A percentile compares a stretch with the other conserved stretches of the same genome.
These are phyloP conservation scores for Lagenorhynchus albirostris DNA, from an alignment of 2,113 vertebrate species.

Conservation along the genomic window DNA sequence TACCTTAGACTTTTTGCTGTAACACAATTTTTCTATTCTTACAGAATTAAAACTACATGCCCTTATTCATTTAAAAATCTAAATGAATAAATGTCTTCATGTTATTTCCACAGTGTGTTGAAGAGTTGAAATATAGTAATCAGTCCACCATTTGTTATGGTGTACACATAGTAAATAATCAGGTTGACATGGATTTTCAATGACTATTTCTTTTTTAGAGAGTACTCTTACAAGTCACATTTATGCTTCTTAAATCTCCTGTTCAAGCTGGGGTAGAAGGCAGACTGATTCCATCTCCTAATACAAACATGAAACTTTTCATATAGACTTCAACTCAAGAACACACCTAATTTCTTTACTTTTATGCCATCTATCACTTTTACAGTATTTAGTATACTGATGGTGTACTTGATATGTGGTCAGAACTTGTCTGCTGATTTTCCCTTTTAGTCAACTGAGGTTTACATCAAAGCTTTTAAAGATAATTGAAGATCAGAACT, in stretches of 20 bases:
- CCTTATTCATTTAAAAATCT: conserved; percentile 56
- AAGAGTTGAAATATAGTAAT: neutral
- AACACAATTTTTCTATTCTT: conserved; percentile 33
- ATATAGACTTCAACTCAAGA: neutral
- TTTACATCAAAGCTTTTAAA: conserved; percentile 76
- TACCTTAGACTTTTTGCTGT: conserved; percentile 30
- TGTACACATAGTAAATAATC: neutral
- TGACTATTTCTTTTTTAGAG: neutral
- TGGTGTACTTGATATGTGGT: neutral
- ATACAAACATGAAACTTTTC: conserved; percentile 44
- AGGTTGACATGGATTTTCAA: neutral
- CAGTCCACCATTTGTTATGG: neutral
- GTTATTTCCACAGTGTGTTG: neutral
- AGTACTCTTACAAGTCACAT: neutral
- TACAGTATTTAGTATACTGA: neutral
- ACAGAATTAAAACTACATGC: conserved; percentile 57
- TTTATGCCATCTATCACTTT: conserved; percentile 44
- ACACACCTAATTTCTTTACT: conserved; percentile 32
- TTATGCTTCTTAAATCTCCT: neutral
- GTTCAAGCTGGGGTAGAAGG: neutral
- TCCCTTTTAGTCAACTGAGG: conserved; percentile 70
- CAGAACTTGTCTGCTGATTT: conserved; percentile 45
- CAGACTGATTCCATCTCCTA: neutral
- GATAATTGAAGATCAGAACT: conserved; percentile 73
- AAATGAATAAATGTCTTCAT: conserved; percentile 19